Percentiles rank a stretch among this genome's conserved stretches.
Conservation (phyloP, 2,113 vertebrate species). For the Notothenia coriiceps region DNA sequence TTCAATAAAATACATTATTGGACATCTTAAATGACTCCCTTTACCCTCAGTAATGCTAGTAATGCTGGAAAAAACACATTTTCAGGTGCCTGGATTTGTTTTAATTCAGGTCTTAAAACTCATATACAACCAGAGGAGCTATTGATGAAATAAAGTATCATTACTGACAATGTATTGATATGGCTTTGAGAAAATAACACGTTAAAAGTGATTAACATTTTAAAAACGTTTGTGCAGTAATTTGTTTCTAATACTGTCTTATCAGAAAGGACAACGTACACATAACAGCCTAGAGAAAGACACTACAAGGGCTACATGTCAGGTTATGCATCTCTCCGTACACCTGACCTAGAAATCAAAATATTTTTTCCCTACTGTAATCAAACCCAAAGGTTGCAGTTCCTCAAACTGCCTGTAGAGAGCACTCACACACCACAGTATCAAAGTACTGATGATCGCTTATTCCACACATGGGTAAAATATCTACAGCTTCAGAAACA, state of each 20-base stretch:
- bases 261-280: background rate
- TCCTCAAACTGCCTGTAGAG: slow-evolving; percentile 37
- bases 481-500: background rate
- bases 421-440: slow-evolving; percentile 13
- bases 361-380: background rate
- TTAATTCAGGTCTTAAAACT: too few species aligned
- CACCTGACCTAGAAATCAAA: background rate
- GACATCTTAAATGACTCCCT: too few species aligned
- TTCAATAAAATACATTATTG: too few species aligned
- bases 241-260: background rate
- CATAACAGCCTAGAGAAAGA: background rate
- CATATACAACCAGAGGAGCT: too few species aligned
- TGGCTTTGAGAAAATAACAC: too few species aligned
- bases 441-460: background rate
- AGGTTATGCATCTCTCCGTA: background rate
- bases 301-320: background rate
- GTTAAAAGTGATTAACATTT: too few species aligned
- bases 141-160: too few species aligned
- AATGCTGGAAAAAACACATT: too few species aligned
- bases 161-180: too few species aligned
- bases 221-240: too few species aligned
- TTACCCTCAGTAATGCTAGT: too few species aligned
- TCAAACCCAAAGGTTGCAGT: slow-evolving; percentile 3
- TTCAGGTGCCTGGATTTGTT: too few species aligned
- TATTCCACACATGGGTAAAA: background rate